phyloP scores from a whole-genome alignment of 1,140 invertebrate species.

The Magallana angulata region DNA sequence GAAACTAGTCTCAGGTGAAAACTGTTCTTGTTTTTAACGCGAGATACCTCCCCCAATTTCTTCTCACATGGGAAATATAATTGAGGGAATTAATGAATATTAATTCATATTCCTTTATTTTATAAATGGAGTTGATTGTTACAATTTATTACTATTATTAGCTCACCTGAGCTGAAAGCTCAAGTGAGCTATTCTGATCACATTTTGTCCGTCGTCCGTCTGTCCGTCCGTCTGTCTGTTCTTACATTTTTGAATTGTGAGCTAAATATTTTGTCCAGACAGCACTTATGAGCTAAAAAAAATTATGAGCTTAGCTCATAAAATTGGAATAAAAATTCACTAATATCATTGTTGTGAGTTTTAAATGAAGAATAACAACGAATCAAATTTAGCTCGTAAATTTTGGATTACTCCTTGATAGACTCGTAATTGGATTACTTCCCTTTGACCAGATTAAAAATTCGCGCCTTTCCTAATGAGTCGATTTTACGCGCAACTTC shows the following conservation, averaged over 20 bases:
- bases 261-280: slow-evolving; percentile 7
- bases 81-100: no score
- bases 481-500: slow-evolving; percentile 8
- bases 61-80: no score
- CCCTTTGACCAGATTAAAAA: not conserved
- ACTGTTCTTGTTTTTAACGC: no score
- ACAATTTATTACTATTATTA: no score
- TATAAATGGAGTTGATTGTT: no score
- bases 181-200: no score
- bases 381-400: slow-evolving; percentile 1
- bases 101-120: no score
- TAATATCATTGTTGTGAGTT: slow-evolving; percentile 13
- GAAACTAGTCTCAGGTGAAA: no score
- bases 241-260: slow-evolving; percentile 5
- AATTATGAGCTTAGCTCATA: slow-evolving; percentile 15
- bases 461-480: slow-evolving; percentile 18
- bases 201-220: no score
- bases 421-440: slow-evolving; percentile 9
- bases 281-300: slow-evolving; percentile 4
- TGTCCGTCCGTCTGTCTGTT: not conserved
- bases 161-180: no score
- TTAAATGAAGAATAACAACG: not conserved
- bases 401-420: not conserved
- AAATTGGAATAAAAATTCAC: slow-evolving; percentile 7
- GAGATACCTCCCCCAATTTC: no score